Base-by-base conservation (phyloP, 2,888 invertebrate species). In the Cyclophora punctaria region DNA sequence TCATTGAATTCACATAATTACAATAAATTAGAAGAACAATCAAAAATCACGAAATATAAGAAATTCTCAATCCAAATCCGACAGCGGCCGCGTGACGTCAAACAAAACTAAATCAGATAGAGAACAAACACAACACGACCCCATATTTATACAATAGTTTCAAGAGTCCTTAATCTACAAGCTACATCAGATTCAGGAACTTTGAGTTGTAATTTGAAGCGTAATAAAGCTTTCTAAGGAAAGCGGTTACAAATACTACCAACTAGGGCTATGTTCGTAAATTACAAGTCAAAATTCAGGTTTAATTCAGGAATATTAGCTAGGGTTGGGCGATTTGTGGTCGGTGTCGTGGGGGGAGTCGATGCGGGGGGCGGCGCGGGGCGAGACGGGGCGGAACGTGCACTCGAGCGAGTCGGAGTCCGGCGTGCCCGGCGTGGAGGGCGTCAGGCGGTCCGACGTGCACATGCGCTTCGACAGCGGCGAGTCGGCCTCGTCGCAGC, bases 401-500 rank as follows among this genome's bases (percentile, higher is more conserved):
- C 87, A 89, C 52, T 88, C 89, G 1, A 83, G 66, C 1, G 85
- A 81, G 61, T 87, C 88, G 0, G 86, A 85, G 67, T 88, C 89
- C 0, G 89, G 89, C 0, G 88, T 86, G 20, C 80, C 81, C 0
- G 86, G 84, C 0, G 87, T 86, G 42, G 80, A 72, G 0, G 87
- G 87, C 2, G 44, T 3, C 7, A 7, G 7, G 45, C 73, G 58
- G 53, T 75, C 83, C 0, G 73, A 68, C 4, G 83, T 77, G 69
- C 87, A 88, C 75, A 77, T 72, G 6, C 88, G 74, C 58, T 89
- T 89, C 53, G 80, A 75, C 3, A 77, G 67, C 0, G 88, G 84
- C 2, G 78, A 82, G 59, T 91, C 91, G 5, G 90, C 91, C 48
- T 93, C 87, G 67, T 92, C 92, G 67, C 90, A 89, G 66, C 93